phyloP scores from a whole-genome alignment of 2,113 vertebrate species.

The Jacana jacana region DNA sequence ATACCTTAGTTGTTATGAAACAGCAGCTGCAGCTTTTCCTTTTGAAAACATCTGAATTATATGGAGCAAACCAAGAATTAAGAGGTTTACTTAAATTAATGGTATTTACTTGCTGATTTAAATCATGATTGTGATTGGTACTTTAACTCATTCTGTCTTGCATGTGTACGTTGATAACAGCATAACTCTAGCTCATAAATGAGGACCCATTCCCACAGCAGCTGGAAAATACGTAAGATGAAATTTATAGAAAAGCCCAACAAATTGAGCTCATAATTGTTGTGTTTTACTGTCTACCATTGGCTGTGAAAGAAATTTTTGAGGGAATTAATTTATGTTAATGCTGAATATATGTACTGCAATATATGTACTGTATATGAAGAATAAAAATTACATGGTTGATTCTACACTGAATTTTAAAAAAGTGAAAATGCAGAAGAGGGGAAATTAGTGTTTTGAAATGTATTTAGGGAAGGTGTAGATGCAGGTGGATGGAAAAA shows the following conservation, averaged over 20 bases:
- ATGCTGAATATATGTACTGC: too few relatives aligned
- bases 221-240: not conserved
- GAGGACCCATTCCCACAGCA: not conserved
- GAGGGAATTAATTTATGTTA: slow-evolving; percentile 18
- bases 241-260: not conserved
- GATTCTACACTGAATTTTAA: not conserved
- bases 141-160: not conserved
- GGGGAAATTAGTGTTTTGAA: not conserved
- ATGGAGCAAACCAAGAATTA: not conserved
- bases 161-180: not conserved
- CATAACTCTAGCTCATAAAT: not conserved
- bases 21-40: not conserved
- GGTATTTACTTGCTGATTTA: not conserved
- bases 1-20: not conserved
- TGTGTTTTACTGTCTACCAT: not conserved
- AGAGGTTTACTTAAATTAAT: not conserved
- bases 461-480: not conserved
- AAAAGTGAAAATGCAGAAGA: not conserved
- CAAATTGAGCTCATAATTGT: not conserved
- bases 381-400: not conserved
- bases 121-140: not conserved
- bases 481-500: not conserved
- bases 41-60: not conserved
- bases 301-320: slow-evolving; percentile 30
- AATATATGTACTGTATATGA: too few relatives aligned